Base-by-base conservation (phyloP, 2,888 invertebrate genomes). In the Diogma glabrata region DNA sequence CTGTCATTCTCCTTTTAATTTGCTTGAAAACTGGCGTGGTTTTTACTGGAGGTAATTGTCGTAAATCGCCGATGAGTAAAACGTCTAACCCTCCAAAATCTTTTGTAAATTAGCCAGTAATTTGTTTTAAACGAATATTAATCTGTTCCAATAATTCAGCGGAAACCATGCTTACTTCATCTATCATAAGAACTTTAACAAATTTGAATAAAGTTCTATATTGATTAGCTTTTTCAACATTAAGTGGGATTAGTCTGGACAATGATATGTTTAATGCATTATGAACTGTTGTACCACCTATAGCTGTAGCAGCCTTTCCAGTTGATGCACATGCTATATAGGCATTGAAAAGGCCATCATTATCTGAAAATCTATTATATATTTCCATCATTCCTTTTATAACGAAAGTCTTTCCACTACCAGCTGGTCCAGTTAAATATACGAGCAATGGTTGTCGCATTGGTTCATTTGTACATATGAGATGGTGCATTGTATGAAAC, bases 351-450 rank as follows among this genome's bases (percentile, higher is more conserved):
- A n/a, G n/a, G n/a, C n/a, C n/a, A n/a, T n/a, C n/a, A n/a, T n/a
- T 62, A 51, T 60, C 58, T 38, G 63, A 51, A 53, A 55, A 69
- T 26, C 67, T 50, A 52, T 69, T 69, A 48, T 67, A 67, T 52
- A 65, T 69, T 60, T 69, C 68, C 66, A 66, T 67, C 0, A 70
- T 43, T 0, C 63, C 56, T 60, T 64, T 63, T 9, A 66, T 63
- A 54, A 54, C 19, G 60, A n/a, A n/a, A n/a, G n/a, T n/a, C n/a
- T n/a, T n/a, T n/a, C n/a, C n/a, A n/a, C n/a, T n/a, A n/a, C n/a
- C 61, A 47, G 62, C 61, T 65, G 64, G 3, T 61, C 61, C 51
- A 43, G 52, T 52, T 3, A 47, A 43, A 43, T 17, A 52, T n/a
- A 52, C 17, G n/a, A 26, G 49, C n/a, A 52, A 45, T 28, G 49